A percentile compares a stretch with the other conserved stretches of the same genome.
Evolutionary conservation across 2,888 invertebrate genomes (phyloP).

Genomic region (Hypolimnas misippus): DNA sequence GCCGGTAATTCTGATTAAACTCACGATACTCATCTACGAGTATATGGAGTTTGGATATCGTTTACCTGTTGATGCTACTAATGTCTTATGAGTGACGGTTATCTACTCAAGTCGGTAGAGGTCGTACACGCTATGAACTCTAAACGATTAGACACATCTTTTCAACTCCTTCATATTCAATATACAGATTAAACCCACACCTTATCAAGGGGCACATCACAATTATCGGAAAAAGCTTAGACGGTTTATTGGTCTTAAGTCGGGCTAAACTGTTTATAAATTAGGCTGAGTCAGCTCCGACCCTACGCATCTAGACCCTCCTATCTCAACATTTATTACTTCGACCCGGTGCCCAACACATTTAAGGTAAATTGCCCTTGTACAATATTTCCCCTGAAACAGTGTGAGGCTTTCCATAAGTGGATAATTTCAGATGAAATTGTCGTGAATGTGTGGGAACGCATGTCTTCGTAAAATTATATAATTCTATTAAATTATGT

Average conservation of each 20-base stretch:
- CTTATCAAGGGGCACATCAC: constrained; percentile 33
- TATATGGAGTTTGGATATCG: too few species aligned
- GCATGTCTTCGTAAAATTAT: not conserved
- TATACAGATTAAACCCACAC: not conserved
- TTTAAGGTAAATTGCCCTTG: constrained; percentile 52
- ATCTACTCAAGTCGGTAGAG: too few species aligned
- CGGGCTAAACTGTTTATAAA: constrained; percentile 50
- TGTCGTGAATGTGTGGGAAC: too few species aligned
- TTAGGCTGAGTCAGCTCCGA: constrained; percentile 49
- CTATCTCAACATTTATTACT: constrained; percentile 55
- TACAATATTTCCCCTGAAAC: constrained; percentile 40
- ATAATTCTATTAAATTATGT: not conserved
- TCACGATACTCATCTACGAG: too few species aligned
- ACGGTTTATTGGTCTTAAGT: constrained; percentile 40
- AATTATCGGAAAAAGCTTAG: constrained; percentile 49
- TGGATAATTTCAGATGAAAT: constrained; percentile 46
- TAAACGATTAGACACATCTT: not conserved
- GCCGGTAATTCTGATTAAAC: too few species aligned
- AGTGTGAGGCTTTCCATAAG: constrained; percentile 48
- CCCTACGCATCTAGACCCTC: constrained; percentile 51
- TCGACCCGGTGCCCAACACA: constrained; percentile 47
- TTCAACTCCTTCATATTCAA: not conserved
- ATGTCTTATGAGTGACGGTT: too few species aligned
- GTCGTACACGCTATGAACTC: too few species aligned
- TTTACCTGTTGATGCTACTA: too few species aligned